Conservation (phyloP, 30 jellyfish, hydroid and myxozoan genomes). For the Aurelia aurita region DNA sequence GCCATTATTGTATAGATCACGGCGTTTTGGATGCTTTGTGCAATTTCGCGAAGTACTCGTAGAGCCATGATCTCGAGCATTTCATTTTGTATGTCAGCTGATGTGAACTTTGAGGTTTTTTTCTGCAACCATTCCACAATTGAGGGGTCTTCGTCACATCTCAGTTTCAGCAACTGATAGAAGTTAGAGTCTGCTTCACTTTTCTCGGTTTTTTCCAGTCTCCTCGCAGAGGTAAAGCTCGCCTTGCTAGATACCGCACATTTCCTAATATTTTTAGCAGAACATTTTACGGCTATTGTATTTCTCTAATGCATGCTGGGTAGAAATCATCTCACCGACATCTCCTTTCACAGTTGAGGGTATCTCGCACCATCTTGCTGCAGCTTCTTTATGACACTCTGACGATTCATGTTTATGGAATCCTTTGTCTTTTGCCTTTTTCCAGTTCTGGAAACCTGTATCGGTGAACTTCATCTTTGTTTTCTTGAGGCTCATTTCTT, state of each 20-base stretch:
- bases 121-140: conserved; percentile 77
- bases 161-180: conserved; percentile 60
- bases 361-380: conserved; percentile 62
- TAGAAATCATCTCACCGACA: conserved; percentile 51
- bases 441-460: conserved; percentile 76
- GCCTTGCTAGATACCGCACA: conserved; percentile 62
- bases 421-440: conserved; percentile 69
- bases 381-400: conserved; percentile 70
- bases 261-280: conserved; percentile 48
- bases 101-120: conserved; percentile 29
- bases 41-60: conserved; percentile 7
- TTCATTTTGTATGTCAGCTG: background rate
- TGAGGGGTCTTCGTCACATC: conserved; percentile 75
- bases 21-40: conserved; percentile 6
- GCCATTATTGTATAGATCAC: conserved; percentile 22
- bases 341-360: conserved; percentile 73
- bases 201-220: conserved; percentile 51
- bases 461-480: conserved; percentile 58
- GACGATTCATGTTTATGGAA: conserved; percentile 65
- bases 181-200: conserved; percentile 66
- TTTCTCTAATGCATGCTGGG: conserved; percentile 56
- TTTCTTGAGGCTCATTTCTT: conserved; percentile 40
- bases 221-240: conserved; percentile 49
- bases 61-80: conserved; percentile 43
- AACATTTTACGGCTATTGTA: conserved; percentile 32